Conservation (phyloP, 1,140 invertebrate species). For the Acromyrmex heyeri region DNA sequence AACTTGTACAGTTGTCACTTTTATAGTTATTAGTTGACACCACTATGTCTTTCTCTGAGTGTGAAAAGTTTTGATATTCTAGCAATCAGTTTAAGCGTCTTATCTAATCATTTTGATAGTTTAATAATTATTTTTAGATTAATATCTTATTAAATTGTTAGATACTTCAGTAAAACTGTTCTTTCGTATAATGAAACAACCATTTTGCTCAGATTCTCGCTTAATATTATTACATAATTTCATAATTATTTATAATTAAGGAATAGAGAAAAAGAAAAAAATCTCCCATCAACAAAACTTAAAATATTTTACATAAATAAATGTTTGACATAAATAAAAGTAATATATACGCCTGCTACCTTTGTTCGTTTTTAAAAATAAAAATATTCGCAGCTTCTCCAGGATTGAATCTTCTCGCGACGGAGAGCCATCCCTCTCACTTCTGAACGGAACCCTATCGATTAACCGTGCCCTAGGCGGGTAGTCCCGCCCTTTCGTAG, state of each 20-base stretch:
- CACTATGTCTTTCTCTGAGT: no score
- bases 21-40: no score
- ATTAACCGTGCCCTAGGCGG: constrained; percentile 69
- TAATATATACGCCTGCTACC: background rate
- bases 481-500: constrained; percentile 63
- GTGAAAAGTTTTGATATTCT: no score
- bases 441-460: constrained; percentile 67
- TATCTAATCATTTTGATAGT: no score
- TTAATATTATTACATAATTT: background rate
- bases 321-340: background rate
- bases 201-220: background rate
- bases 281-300: background rate
- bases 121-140: no score
- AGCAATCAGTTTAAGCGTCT: no score
- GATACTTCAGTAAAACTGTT: no score
- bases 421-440: constrained; percentile 8
- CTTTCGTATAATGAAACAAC: no score
- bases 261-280: background rate
- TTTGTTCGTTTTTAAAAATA: constrained; percentile 2
- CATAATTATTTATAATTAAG: background rate
- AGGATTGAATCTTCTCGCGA: constrained; percentile 21
- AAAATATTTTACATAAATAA: background rate
- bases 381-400: background rate
- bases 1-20: no score
- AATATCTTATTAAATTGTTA: no score